Conservation (phyloP, 2,888 invertebrate species). For the Lasioglossum pauxillum region DNA sequence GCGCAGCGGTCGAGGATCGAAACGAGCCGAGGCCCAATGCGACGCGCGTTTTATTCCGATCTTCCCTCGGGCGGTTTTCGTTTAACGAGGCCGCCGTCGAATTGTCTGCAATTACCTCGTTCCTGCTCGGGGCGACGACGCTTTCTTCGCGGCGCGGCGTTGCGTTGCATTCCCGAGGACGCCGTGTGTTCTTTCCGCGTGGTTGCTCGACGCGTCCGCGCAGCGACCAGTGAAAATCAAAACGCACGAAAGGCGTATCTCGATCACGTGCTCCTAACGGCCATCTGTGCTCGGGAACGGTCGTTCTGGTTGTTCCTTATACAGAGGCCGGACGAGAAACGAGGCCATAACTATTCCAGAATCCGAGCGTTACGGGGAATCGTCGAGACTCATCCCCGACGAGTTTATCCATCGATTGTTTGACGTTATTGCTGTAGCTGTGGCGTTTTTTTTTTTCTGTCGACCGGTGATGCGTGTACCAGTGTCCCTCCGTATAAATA, state of each 20-base stretch:
- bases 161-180: not conserved
- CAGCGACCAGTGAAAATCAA: constrained; percentile 46
- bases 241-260: constrained; percentile 60
- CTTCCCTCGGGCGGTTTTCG: constrained; percentile 32
- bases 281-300: constrained; percentile 11
- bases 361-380: constrained; percentile 19
- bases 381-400: constrained; percentile 12
- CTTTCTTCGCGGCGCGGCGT: constrained; percentile 30
- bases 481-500: not conserved
- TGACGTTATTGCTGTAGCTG: constrained; percentile 16
- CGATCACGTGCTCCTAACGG: constrained; percentile 53
- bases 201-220: not conserved
- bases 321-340: constrained; percentile 23
- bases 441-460: not conserved
- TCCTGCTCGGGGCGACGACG: constrained; percentile 38
- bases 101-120: constrained; percentile 49
- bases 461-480: not conserved
- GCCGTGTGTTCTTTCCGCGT: not conserved
- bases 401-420: constrained; percentile 32
- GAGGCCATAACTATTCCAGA: constrained; percentile 50
- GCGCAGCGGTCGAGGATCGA: not conserved
- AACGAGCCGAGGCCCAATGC: constrained; percentile 8
- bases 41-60: constrained; percentile 49
- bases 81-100: constrained; percentile 54
- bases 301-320: constrained; percentile 33